These are phyloP conservation scores for Cyclophora punctaria DNA, from an alignment of 2,888 invertebrate genomes.

Conservation along the genomic window DNA sequence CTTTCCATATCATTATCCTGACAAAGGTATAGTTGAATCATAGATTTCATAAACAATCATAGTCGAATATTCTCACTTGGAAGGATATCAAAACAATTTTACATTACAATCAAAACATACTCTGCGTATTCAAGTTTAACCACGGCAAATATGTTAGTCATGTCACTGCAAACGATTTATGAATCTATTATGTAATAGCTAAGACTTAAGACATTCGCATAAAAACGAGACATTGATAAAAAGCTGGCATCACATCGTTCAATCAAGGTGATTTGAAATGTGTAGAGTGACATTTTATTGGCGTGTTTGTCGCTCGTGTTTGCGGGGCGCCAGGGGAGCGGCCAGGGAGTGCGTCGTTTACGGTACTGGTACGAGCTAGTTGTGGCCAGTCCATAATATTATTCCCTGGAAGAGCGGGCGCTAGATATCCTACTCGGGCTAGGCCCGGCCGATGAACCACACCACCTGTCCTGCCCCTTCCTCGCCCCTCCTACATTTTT, in stretches of 20 bases:
- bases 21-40: too few species aligned
- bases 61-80: too few species aligned
- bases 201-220: too few species aligned
- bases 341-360: slow-evolving; percentile 22
- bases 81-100: too few species aligned
- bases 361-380: slow-evolving; percentile 38
- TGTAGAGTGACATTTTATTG: slow-evolving; percentile 16
- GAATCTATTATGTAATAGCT: too few species aligned
- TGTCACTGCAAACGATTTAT: too few species aligned
- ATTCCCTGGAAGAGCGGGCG: slow-evolving; percentile 38
- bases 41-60: too few species aligned
- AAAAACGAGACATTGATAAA: neutral
- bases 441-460: slow-evolving; percentile 59
- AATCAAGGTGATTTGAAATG: slow-evolving; percentile 18
- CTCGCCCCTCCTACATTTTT: slow-evolving; percentile 61
- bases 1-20: too few species aligned
- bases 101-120: too few species aligned
- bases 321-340: slow-evolving; percentile 12
- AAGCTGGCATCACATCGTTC: slow-evolving; percentile 8
- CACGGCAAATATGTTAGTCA: too few species aligned
- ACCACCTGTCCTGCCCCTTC: slow-evolving; percentile 57
- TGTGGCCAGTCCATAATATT: slow-evolving; percentile 40
- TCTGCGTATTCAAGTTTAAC: too few species aligned
- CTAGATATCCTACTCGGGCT: slow-evolving; percentile 37
- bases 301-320: slow-evolving; percentile 15